These are phyloP conservation scores for Eilema griseolum DNA, from an alignment of 2,888 invertebrate species.

Conservation along the genomic window DNA sequence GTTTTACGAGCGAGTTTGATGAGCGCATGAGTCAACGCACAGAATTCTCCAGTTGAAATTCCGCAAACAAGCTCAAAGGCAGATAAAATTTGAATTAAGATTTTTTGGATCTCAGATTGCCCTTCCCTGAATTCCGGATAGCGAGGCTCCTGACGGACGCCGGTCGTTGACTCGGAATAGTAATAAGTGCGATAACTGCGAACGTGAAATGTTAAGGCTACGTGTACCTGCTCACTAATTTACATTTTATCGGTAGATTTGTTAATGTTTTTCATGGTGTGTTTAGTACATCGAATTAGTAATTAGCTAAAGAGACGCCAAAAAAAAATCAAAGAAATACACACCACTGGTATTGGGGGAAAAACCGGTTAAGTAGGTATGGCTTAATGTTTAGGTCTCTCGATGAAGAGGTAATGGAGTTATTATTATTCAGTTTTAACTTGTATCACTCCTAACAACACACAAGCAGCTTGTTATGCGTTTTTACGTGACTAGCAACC, in stretches of 20 bases:
- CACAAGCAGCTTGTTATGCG: not conserved
- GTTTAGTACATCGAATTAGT: conserved; percentile 55
- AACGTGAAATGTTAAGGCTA: conserved; percentile 9
- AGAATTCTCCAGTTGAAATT: conserved; percentile 49
- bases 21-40: conserved; percentile 51
- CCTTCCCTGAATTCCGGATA: conserved; percentile 33
- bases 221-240: conserved; percentile 18
- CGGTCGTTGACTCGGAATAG: conserved; percentile 14
- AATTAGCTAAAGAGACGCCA: conserved; percentile 44
- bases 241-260: conserved; percentile 22
- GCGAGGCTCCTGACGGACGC: conserved; percentile 11
- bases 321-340: conserved; percentile 17
- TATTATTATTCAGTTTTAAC: not conserved
- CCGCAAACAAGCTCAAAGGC: conserved; percentile 56
- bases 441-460: not conserved
- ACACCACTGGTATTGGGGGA: conserved; percentile 11
- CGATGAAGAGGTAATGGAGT: not conserved
- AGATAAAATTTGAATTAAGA: conserved; percentile 57
- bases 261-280: conserved; percentile 51
- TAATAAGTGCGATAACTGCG: conserved; percentile 15
- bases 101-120: conserved; percentile 43
- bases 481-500: not conserved
- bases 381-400: conserved; percentile 20
- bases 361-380: conserved; percentile 24
- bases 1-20: conserved; percentile 48